phyloP scores from a whole-genome alignment of 1,140 invertebrate genomes.

The Yoshiicerus persimilis region DNA sequence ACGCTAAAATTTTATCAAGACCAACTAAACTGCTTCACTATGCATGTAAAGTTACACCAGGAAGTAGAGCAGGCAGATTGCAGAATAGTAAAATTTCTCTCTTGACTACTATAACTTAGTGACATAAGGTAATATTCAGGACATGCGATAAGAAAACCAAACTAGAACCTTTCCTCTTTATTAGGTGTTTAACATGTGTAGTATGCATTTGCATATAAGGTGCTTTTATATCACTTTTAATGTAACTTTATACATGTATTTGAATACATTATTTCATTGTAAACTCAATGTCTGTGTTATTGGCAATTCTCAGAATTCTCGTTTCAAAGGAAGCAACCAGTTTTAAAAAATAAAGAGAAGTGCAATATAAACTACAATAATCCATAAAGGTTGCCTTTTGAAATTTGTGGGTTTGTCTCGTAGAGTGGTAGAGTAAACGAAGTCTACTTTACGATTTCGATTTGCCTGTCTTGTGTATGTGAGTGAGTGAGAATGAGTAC shows the following conservation, averaged over 20 bases:
- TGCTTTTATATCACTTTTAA: background rate
- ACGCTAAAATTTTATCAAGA: constrained; percentile 17
- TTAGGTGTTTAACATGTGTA: background rate
- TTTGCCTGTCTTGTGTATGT: too few relatives aligned
- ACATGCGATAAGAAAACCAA: background rate
- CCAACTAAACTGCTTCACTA: background rate
- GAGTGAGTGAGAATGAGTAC: too few relatives aligned
- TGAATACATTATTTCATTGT: background rate
- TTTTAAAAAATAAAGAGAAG: too few relatives aligned
- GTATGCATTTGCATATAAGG: background rate
- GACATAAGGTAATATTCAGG: background rate
- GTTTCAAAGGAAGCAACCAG: too few relatives aligned
- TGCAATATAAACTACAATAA: too few relatives aligned
- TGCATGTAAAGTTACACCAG: background rate
- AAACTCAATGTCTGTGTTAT: background rate
- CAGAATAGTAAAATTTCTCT: background rate
- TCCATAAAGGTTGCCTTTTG: too few relatives aligned
- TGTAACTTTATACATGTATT: background rate
- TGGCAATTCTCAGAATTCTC: background rate
- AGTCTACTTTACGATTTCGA: too few relatives aligned
- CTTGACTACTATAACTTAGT: background rate
- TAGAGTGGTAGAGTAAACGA: too few relatives aligned
- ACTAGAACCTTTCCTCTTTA: background rate
- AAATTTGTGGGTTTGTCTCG: too few relatives aligned
- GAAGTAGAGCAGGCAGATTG: background rate